A percentile compares a stretch with the other conserved stretches of the same genome.
phyloP scores from a whole-genome alignment of 2,113 vertebrate species.

The Collichthys lucidus region DNA sequence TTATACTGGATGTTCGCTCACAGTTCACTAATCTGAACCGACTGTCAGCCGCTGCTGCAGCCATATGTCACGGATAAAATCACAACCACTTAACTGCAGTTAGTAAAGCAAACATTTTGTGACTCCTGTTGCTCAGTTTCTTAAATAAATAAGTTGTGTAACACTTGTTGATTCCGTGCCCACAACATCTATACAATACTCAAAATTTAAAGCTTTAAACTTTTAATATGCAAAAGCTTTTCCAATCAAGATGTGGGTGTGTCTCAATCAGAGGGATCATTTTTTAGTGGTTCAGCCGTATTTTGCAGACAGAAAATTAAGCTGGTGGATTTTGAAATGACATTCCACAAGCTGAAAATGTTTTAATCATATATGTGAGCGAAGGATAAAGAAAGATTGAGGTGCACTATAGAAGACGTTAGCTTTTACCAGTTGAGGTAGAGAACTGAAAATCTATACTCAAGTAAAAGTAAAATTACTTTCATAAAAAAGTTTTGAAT shows the following conservation, averaged over 20 bases:
- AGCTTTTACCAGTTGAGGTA: too few relatives aligned
- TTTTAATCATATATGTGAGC: background rate
- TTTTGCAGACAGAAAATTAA: background rate
- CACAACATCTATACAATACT: background rate
- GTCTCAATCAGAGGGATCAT: background rate
- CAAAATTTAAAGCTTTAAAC: background rate
- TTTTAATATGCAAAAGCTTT: too few relatives aligned
- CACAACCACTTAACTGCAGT: background rate
- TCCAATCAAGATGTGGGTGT: too few relatives aligned
- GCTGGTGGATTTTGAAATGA: background rate
- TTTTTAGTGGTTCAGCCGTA: background rate
- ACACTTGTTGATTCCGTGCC: background rate
- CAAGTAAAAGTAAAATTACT: too few relatives aligned
- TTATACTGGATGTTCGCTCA: background rate
- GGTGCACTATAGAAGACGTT: background rate
- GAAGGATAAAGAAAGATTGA: too few relatives aligned
- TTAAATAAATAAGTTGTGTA: background rate
- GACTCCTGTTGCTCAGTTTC: background rate
- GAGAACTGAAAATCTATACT: too few relatives aligned
- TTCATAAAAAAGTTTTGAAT: too few relatives aligned
- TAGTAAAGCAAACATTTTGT: background rate
- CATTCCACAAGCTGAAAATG: background rate
- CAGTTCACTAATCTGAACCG: slow-evolving; percentile 16
- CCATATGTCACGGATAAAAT: slow-evolving; percentile 15
- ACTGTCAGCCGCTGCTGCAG: background rate